These are phyloP conservation scores for Silurus asotus DNA, from an alignment of 2,113 vertebrate genomes.

Conservation along the genomic window DNA sequence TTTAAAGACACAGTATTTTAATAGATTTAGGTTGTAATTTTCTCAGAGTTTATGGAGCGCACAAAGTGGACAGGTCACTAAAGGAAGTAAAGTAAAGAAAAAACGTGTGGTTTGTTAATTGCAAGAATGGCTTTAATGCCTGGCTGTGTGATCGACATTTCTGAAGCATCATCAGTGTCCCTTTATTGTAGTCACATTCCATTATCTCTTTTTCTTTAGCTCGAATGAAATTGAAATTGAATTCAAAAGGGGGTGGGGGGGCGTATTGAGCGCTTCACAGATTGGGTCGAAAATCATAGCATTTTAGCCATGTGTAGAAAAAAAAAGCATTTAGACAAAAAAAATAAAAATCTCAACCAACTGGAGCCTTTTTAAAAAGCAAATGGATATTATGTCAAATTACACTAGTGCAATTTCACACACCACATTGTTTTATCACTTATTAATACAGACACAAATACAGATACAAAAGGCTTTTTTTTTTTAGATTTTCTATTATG, in stretches of 20 bases:
- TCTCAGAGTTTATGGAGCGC: slow-evolving; percentile 41
- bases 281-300: slow-evolving; percentile 41
- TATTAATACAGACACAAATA: slow-evolving; percentile 15
- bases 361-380: slow-evolving; percentile 11
- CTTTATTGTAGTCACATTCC: slow-evolving; percentile 53
- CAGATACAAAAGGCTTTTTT: neutral
- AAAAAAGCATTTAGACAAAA: neutral
- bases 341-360: slow-evolving; percentile 1
- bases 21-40: slow-evolving; percentile 35
- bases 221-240: slow-evolving; percentile 50
- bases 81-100: neutral
- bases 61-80: neutral
- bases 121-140: slow-evolving; percentile 35
- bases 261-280: slow-evolving; percentile 49
- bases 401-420: neutral
- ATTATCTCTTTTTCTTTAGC: slow-evolving; percentile 51
- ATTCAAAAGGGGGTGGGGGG: slow-evolving; percentile 38
- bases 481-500: neutral
- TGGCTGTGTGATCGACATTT: slow-evolving; percentile 52
- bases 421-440: neutral
- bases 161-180: slow-evolving; percentile 56
- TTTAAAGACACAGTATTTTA: slow-evolving; percentile 25
- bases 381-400: slow-evolving; percentile 2
- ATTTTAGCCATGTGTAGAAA: slow-evolving; percentile 30
- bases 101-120: slow-evolving; percentile 40